These are phyloP conservation scores for Rhynchopsitta pachyrhyncha DNA, from an alignment of 2,113 vertebrate genomes.

Conservation along the genomic window DNA sequence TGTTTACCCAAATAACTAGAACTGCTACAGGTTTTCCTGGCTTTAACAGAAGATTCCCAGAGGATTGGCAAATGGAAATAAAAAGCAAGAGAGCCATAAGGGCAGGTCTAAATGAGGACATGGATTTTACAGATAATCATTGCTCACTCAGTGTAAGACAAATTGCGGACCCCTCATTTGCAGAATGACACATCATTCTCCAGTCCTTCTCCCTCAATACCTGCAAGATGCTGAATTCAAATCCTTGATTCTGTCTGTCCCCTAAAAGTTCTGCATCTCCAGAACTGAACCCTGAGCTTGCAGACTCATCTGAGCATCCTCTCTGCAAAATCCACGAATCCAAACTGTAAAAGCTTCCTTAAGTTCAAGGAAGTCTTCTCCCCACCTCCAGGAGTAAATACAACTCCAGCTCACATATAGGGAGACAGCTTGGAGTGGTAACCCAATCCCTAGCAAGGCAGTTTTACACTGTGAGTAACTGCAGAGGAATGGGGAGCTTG, in stretches of 20 bases:
- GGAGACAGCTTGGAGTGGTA: constrained; percentile 55
- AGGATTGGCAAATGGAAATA: neutral
- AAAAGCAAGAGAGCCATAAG: neutral
- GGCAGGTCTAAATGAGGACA: neutral
- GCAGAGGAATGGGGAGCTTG: constrained; percentile 75
- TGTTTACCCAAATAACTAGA: neutral
- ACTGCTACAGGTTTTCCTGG: neutral
- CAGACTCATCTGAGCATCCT: neutral
- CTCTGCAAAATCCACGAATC: neutral
- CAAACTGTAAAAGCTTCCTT: neutral
- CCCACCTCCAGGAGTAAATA: neutral
- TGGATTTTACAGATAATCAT: neutral
- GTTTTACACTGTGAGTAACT: constrained; percentile 75
- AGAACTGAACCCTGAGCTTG: neutral
- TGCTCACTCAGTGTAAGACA: accelerated
- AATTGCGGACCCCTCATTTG: neutral
- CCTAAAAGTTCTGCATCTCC: neutral
- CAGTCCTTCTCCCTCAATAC: neutral
- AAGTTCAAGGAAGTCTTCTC: neutral
- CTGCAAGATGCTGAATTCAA: neutral
- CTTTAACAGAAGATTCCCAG: neutral
- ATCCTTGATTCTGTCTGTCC: neutral
- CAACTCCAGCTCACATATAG: neutral
- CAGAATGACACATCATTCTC: neutral
- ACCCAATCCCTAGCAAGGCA: constrained; percentile 65